Evolutionary conservation across 2,888 invertebrate genomes (phyloP), one percentile per base, ranked within the genome.

Genomic region (Tachina fera): DNA sequence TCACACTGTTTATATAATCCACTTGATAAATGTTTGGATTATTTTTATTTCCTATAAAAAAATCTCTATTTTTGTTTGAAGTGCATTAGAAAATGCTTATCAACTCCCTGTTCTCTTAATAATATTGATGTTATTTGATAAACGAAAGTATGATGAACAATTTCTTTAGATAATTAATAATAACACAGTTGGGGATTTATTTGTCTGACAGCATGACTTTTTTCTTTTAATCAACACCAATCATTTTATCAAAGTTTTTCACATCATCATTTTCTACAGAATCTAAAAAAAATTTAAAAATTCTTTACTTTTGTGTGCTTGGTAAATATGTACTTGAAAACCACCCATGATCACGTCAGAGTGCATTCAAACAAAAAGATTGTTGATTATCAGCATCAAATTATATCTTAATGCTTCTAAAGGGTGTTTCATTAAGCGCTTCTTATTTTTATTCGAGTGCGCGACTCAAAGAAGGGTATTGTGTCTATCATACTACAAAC

Each of bases 161-260:
- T 67, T 72, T 85, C 84, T 78, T 47, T 16, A 81, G 77, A 56
- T 79, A 86, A 86, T 86, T 83, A 86, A 86, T 83, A 83, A 79
- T 76, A 77, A 86, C 58, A 53, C 82, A 60, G 65, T 67, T 53
- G 74, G 75, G 31, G 51, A 31, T 31, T 31, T 31, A 31, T 31
- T 31, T 31, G 31, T 31, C 41, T 39, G 31, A 71, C 14, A 67
- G n/a, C 22, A 60, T 1, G 49, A n/a, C 16, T 43, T 19, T 31
- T 31, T 31, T 31, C 8, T 13, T 22, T 13, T 45, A 60, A 67
- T 47, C 51, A 74, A 39, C 16, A 79, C 45, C 58, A 84, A 51
- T 14, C 51, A 68, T 51, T 77, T 67, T n/a, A 68, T 78, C 72
- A 63, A 63, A 31, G 39, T 49, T 72, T 77, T 72, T 68, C 60